Percentiles rank a stretch among this genome's conserved stretches.
phyloP scores from a whole-genome alignment of 2,113 vertebrate genomes.

The Platysteira castanea region DNA sequence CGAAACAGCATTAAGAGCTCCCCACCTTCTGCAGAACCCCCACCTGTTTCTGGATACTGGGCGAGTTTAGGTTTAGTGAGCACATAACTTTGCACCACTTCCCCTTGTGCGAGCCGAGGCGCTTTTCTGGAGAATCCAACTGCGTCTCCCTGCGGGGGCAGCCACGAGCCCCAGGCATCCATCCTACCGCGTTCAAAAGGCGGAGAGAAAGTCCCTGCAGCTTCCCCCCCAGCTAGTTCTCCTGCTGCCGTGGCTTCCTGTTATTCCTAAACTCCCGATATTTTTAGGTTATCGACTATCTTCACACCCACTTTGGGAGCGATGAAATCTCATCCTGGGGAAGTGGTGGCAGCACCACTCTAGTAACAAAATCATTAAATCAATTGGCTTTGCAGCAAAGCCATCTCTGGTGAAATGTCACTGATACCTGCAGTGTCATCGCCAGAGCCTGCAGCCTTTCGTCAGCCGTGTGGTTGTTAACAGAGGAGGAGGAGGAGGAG shows the following conservation, averaged over 20 bases:
- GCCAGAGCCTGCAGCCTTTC: background rate
- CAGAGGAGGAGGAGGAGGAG: background rate
- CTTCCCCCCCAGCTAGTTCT: background rate
- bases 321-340: background rate
- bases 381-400: background rate
- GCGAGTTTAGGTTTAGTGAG: accelerated
- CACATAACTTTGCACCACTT: background rate
- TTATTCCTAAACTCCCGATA: background rate
- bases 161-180: background rate
- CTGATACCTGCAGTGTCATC: background rate
- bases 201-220: background rate
- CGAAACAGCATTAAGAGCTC: background rate
- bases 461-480: background rate
- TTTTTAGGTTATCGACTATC: background rate
- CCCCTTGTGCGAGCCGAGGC: accelerated
- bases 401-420: background rate
- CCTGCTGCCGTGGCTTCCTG: background rate
- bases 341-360: background rate
- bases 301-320: background rate
- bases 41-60: background rate
- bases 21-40: background rate
- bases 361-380: background rate
- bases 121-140: background rate
- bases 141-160: accelerated
- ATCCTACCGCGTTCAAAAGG: background rate